Evolutionary conservation across 2,888 invertebrate species (phyloP).

Genomic region (Hetaerina titia): DNA sequence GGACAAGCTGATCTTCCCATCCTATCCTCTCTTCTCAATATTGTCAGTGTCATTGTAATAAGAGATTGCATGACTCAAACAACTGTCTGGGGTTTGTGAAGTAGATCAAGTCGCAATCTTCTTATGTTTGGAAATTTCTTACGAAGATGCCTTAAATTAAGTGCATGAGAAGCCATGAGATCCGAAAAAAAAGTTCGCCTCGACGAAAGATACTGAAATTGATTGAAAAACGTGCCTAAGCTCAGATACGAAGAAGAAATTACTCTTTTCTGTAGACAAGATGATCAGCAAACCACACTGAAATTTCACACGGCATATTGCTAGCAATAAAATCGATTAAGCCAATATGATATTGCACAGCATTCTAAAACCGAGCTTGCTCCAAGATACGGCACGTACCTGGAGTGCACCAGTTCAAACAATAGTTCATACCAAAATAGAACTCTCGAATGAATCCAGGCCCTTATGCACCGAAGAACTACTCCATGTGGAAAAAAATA

Average conservation of each 20-base stretch:
- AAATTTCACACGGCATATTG: not conserved
- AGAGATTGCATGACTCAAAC: not conserved
- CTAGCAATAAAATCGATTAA: slow-evolving; percentile 27
- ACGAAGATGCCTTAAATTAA: not conserved
- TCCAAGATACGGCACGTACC: slow-evolving; percentile 7
- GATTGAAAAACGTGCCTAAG: slow-evolving; percentile 35
- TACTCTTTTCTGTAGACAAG: not conserved
- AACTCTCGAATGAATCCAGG: not conserved
- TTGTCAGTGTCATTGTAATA: not conserved
- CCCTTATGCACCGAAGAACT: not conserved
- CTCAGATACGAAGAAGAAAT: slow-evolving; percentile 5
- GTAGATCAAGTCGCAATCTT: not conserved
- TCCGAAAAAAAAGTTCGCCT: not conserved
- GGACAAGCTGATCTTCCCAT: not conserved
- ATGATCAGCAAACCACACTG: not conserved
- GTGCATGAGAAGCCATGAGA: not conserved
- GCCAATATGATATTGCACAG: not conserved
- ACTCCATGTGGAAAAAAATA: not conserved
- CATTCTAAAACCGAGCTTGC: not conserved
- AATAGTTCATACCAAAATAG: slow-evolving; percentile 12
- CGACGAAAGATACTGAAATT: not conserved
- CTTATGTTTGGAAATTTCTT: not conserved
- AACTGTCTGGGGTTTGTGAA: not conserved
- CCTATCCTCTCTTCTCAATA: not conserved
- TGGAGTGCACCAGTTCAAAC: not conserved